Evolutionary conservation across 1,140 invertebrate genomes (phyloP), one percentile per base, ranked within the genome.

Genomic region (Papilio glaucus): DNA sequence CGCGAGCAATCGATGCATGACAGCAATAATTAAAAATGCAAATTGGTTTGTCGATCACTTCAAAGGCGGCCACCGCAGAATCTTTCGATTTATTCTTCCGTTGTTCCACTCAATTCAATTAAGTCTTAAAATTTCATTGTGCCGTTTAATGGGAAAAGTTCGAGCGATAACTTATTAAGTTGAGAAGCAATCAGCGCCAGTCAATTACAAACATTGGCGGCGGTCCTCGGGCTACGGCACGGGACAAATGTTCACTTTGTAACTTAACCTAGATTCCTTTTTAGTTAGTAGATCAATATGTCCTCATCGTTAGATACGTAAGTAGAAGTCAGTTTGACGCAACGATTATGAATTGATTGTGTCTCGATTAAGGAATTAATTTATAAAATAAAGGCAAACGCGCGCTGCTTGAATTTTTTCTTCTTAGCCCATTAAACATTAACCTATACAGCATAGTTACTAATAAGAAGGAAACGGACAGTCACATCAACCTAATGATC

Each of bases 91-190:
- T 57, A 57, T 57, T 57, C 49, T 24, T 57, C 21, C 49, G 10
- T 21, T 10, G 21, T 57, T 57, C 49, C 49, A 57, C 21, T 57
- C 49, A 57, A 57, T 57, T 57, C 49, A 57, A 57, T 57, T 57
- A 57, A 57, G 49, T 57, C 49, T 57, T 57, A 57, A 24, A 57
- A 57, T 26, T 57, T 57, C 49, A 57, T 57, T 57, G 49, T 57
- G 49, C 21, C 49, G 21, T 24, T 57, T 57, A 57, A 57, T 57
- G 49, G 49, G 49, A 57, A 57, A 57, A 57, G 49, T 57, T 57
- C 8, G 49, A 21, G 29, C 29, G 49, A 57, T 57, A 12, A 57
- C 49, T 57, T 57, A 57, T 57, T 57, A 57, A 57, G 18, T 57
- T 57, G 49, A 21, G 24, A 57, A 57, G 49, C 24, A 57, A 57